Evolutionary conservation across 2,113 vertebrate genomes (phyloP).

Genomic region (Tringa solitaria): DNA sequence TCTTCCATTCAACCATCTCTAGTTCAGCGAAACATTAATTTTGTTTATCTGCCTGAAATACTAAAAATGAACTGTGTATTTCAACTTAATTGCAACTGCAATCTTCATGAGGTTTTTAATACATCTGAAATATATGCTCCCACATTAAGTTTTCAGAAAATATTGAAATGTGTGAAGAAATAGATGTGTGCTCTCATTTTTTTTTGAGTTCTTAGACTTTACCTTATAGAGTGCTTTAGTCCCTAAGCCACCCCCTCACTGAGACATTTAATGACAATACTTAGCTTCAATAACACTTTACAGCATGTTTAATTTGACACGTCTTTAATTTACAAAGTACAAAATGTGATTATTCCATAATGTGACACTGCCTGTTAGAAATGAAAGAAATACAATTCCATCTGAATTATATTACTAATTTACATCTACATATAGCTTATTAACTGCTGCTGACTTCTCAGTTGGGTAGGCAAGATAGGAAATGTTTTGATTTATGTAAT

Average conservation of each 20-base stretch:
- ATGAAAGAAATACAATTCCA: slow-evolving; percentile 37
- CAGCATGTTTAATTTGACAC: neutral
- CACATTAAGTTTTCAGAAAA: neutral
- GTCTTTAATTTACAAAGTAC: neutral
- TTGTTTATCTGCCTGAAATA: neutral
- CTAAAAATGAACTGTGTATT: neutral
- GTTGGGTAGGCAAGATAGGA: slow-evolving; percentile 12
- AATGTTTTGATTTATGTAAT: slow-evolving; percentile 43
- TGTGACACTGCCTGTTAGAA: slow-evolving; percentile 19
- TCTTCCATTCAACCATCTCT: neutral
- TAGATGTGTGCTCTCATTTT: neutral
- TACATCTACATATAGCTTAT: slow-evolving; percentile 29
- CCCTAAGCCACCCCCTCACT: neutral
- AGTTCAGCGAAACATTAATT: neutral
- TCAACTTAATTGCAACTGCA: neutral
- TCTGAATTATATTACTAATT: slow-evolving; percentile 38
- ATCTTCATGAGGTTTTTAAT: neutral
- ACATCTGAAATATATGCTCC: neutral
- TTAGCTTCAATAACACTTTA: slow-evolving; percentile 14
- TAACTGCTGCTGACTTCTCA: slow-evolving; percentile 23
- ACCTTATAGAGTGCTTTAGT: neutral
- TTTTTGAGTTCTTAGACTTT: neutral
- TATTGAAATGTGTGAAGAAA: neutral
- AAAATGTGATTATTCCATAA: slow-evolving; percentile 32
- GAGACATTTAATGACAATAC: slow-evolving; percentile 12